A percentile compares a stretch with the other conserved stretches of the same genome.
Conservation (phyloP, 2,113 vertebrate genomes). For the Tylochromis polylepis region DNA sequence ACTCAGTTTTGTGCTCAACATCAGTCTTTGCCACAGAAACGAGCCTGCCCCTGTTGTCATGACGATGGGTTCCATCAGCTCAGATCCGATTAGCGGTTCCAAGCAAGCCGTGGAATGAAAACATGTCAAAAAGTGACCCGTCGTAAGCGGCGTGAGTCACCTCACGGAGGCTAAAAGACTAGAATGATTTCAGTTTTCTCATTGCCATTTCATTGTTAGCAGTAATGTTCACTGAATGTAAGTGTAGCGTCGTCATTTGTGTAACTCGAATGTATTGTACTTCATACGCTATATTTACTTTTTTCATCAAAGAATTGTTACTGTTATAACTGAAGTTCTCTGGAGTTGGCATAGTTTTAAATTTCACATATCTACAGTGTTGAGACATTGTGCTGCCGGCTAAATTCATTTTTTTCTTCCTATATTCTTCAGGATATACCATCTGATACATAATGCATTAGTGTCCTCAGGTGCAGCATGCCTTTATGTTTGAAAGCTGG, state of each 20-base stretch:
- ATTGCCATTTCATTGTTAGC: neutral
- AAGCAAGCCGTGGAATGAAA: neutral
- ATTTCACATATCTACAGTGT: rapidly evolving
- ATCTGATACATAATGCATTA: neutral
- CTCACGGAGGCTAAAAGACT: neutral
- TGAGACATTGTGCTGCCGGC: neutral
- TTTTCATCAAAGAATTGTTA: neutral
- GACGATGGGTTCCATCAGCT: neutral
- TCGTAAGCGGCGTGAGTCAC: neutral
- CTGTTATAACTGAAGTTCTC: neutral
- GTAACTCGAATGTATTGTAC: neutral
- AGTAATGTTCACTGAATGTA: neutral
- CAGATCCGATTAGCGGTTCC: conserved; percentile 6
- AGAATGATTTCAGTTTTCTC: neutral
- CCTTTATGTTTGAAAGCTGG: neutral
- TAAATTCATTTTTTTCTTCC: neutral
- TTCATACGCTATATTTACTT: neutral
- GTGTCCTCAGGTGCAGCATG: neutral
- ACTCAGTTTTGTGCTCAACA: neutral
- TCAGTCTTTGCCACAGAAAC: neutral
- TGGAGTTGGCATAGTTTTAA: neutral
- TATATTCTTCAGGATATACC: neutral
- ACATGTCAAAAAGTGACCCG: neutral
- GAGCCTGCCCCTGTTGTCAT: conserved; percentile 1
- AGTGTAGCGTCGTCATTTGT: neutral